These are phyloP conservation scores for Drosophila subobscura DNA, from an alignment of 1,140 invertebrate species.

Conservation along the genomic window DNA sequence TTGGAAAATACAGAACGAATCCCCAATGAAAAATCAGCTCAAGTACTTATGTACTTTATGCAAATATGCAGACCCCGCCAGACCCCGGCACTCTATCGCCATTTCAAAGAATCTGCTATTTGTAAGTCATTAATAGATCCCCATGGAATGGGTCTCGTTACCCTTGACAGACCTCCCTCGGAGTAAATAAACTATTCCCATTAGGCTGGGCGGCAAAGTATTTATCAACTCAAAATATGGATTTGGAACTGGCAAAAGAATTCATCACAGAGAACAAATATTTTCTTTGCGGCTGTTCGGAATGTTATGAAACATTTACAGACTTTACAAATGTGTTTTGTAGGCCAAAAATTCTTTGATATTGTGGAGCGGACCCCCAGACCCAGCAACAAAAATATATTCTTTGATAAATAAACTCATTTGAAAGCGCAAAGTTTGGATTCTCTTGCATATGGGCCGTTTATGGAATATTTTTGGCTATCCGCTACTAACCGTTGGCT, in stretches of 20 bases:
- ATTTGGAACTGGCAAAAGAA: constrained; percentile 21
- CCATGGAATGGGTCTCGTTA: constrained; percentile 1
- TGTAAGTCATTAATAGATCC: not conserved
- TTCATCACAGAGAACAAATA: constrained; percentile 35
- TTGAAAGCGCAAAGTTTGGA: constrained; percentile 17
- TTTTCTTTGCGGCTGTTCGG: constrained; percentile 22
- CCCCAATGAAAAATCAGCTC: constrained; percentile 18
- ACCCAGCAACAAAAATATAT: not conserved
- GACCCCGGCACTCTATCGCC: constrained; percentile 9
- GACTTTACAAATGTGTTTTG: constrained; percentile 19
- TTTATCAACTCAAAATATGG: constrained; percentile 39
- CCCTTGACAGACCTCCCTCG: constrained; percentile 31
- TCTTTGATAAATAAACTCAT: not conserved
- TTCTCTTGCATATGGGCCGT: constrained; percentile 12
- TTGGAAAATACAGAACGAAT: constrained; percentile 17
- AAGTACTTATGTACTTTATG: constrained; percentile 20
- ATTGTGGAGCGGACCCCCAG: constrained; percentile 12
- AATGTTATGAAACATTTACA: constrained; percentile 45
- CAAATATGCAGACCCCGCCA: constrained; percentile 3
- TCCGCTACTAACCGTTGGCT: constrained; percentile 16
- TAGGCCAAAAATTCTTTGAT: constrained; percentile 40
- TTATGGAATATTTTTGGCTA: constrained; percentile 11
- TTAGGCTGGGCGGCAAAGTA: constrained; percentile 11
- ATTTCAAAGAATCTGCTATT: constrained; percentile 24
- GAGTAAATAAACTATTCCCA: constrained; percentile 33